These are phyloP conservation scores for Alethe castanea DNA, from an alignment of 2,113 vertebrate genomes.

Conservation along the genomic window DNA sequence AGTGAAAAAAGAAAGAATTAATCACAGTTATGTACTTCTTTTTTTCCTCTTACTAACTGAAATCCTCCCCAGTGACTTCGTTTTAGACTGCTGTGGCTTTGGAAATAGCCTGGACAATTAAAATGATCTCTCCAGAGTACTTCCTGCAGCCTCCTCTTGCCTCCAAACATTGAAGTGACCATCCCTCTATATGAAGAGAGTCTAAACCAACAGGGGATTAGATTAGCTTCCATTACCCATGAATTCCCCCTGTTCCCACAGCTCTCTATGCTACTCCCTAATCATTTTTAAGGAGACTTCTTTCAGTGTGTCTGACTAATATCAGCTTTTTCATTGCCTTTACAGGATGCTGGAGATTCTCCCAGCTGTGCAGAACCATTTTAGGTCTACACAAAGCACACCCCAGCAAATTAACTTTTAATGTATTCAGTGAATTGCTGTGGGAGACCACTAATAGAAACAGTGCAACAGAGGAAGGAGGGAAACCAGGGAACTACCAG, in stretches of 20 bases:
- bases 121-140: background rate
- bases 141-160: background rate
- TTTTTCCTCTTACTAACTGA: background rate
- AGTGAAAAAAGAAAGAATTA: background rate
- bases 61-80: background rate
- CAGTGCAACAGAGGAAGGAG: background rate
- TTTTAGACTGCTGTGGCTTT: background rate
- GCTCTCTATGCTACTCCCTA: background rate
- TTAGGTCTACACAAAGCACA: background rate
- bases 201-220: background rate
- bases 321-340: background rate
- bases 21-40: background rate
- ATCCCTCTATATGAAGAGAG: background rate
- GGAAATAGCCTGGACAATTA: background rate
- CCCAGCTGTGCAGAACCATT: background rate
- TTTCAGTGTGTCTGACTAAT: background rate
- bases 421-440: background rate
- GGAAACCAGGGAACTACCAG: background rate
- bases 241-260: background rate
- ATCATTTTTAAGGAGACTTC: background rate
- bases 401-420: background rate
- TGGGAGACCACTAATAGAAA: background rate
- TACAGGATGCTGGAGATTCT: background rate
- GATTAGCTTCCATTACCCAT: background rate
- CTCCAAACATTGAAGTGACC: background rate